Evolutionary conservation across 1,140 invertebrate genomes (phyloP).

Genomic region (Calephelis virginiensis): DNA sequence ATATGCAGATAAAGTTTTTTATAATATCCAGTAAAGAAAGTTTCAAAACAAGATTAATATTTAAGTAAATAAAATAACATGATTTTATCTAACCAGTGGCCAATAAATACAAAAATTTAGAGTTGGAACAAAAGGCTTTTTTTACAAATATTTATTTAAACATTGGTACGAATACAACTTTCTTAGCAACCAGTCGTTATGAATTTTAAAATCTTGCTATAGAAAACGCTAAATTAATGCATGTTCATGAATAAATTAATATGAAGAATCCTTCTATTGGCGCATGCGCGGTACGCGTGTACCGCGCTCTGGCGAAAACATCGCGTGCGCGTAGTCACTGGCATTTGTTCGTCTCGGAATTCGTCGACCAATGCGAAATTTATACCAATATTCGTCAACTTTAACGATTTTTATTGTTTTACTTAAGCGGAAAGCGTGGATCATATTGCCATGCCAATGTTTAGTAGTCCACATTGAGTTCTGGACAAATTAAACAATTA

Average conservation of each 20-base stretch:
- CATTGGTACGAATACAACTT: slow-evolving; percentile 14
- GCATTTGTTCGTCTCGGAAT: slow-evolving; percentile 31
- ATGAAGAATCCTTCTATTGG: slow-evolving; percentile 38
- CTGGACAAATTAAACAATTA: too few relatives aligned
- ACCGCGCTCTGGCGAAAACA: slow-evolving; percentile 35
- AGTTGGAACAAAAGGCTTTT: too few relatives aligned
- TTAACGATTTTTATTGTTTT: neutral
- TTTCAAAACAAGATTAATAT: too few relatives aligned
- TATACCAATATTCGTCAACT: neutral
- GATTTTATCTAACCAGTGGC: too few relatives aligned
- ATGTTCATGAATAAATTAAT: slow-evolving; percentile 42
- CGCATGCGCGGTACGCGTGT: slow-evolving; percentile 35
- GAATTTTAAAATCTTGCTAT: slow-evolving; percentile 29
- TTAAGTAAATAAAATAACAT: too few relatives aligned
- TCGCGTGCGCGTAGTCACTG: slow-evolving; percentile 35
- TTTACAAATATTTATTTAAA: neutral
- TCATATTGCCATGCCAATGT: neutral
- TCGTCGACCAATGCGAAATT: slow-evolving; percentile 24
- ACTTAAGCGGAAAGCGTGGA: neutral
- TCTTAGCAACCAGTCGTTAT: slow-evolving; percentile 11
- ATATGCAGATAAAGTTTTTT: too few relatives aligned
- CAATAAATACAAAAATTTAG: too few relatives aligned
- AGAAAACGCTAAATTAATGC: slow-evolving; percentile 39
- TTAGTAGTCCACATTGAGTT: too few relatives aligned
- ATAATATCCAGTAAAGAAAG: too few relatives aligned